These are phyloP conservation scores for Perizoma affinitatum DNA, from an alignment of 2,888 invertebrate genomes.

Conservation along the genomic window DNA sequence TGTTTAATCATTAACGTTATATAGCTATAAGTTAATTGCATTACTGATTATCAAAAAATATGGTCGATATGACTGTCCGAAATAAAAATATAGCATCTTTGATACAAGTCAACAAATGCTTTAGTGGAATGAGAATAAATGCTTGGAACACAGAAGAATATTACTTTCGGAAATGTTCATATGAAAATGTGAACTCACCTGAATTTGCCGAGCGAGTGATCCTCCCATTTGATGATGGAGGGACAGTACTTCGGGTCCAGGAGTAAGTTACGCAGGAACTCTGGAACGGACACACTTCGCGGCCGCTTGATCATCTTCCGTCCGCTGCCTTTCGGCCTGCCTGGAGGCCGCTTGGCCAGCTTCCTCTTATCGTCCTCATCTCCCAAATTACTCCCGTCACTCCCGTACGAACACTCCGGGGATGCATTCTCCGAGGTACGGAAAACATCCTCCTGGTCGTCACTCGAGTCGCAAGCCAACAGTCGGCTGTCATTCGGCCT, in stretches of 20 bases:
- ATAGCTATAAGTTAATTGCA: too few relatives aligned
- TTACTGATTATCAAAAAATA: too few relatives aligned
- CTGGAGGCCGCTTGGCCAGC: slow-evolving; percentile 80
- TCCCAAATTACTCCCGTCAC: slow-evolving; percentile 74
- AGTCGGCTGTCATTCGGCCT: slow-evolving; percentile 63
- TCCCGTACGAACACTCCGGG: slow-evolving; percentile 70
- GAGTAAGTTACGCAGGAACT: slow-evolving; percentile 93
- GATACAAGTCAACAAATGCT: too few relatives aligned
- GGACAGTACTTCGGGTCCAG: slow-evolving; percentile 90
- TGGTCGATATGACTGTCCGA: too few relatives aligned
- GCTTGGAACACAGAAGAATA: too few relatives aligned
- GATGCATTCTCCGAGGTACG: slow-evolving; percentile 70
- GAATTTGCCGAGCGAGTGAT: slow-evolving; percentile 92
- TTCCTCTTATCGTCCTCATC: slow-evolving; percentile 78
- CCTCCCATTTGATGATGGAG: slow-evolving; percentile 94
- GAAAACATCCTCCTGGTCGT: slow-evolving; percentile 71
- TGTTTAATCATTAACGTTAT: too few relatives aligned
- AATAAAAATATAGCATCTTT: too few relatives aligned
- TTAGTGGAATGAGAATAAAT: too few relatives aligned
- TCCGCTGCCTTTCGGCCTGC: slow-evolving; percentile 81
- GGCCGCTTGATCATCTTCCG: slow-evolving; percentile 74
- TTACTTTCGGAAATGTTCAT: too few relatives aligned
- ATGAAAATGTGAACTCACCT: slow-evolving; percentile 66
- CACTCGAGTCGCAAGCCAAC: slow-evolving; percentile 69
- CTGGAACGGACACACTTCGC: slow-evolving; percentile 87